phyloP scores from a whole-genome alignment of 2,797 vertebrate genomes.

The Centropyge bicolor region DNA sequence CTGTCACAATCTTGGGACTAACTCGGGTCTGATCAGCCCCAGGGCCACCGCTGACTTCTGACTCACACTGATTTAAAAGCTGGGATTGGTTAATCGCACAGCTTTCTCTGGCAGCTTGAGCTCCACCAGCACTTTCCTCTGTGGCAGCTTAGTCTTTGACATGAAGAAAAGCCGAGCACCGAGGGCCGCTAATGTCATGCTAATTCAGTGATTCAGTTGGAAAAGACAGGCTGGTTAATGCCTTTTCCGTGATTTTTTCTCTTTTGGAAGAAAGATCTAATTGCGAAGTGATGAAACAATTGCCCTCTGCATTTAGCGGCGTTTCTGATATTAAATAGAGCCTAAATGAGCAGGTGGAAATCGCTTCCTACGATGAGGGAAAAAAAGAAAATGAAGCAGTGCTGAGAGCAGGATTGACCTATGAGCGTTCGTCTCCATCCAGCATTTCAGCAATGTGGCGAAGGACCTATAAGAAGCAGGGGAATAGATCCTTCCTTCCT shows the following conservation, averaged over 20 bases:
- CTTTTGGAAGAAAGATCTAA: conserved; percentile 33
- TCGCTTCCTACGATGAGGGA: conserved; percentile 20
- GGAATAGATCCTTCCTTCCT: conserved; percentile 66
- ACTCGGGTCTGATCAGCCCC: conserved; percentile 60
- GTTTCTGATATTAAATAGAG: conserved; percentile 36
- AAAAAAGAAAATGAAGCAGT: conserved; percentile 39
- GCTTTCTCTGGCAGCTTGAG: conserved; percentile 64
- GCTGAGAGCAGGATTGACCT: conserved; percentile 27
- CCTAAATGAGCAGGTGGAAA: conserved; percentile 43
- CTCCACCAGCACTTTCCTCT: conserved; percentile 29
- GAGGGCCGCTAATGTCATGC: conserved; percentile 40
- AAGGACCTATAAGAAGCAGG: conserved; percentile 39
- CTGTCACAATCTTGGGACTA: conserved; percentile 69
- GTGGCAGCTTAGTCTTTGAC: conserved; percentile 52
- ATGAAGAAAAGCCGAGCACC: conserved; percentile 26
- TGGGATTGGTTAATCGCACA: conserved; percentile 62
- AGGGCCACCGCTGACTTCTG: conserved; percentile 56
- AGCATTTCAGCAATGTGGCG: conserved; percentile 28
- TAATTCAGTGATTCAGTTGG: conserved; percentile 43
- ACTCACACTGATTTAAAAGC: conserved; percentile 57
- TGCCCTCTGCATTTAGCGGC: conserved; percentile 37
- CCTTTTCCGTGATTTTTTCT: conserved; percentile 13
- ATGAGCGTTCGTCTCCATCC: conserved; percentile 33
- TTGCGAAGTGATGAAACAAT: conserved; percentile 44
- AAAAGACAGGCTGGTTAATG: conserved; percentile 37